Conservation (phyloP, 2,113 vertebrate species). For the Hemiscyllium ocellatum region DNA sequence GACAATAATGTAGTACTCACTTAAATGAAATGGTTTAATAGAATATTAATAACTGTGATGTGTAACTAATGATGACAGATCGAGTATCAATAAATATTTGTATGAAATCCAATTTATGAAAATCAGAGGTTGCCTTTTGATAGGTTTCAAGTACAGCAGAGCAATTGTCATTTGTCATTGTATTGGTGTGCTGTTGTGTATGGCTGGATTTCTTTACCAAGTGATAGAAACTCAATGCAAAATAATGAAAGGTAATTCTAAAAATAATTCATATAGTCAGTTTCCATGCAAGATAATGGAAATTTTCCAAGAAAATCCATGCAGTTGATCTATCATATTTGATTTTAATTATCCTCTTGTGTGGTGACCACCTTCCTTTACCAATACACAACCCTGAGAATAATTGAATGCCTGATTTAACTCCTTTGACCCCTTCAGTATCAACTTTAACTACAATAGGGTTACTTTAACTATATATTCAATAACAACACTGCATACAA, state of each 20-base stretch:
- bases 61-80: not conserved
- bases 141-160: conserved; percentile 1
- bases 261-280: not conserved
- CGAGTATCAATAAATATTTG: not conserved
- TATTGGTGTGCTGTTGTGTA: not conserved
- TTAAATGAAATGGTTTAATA: conserved; percentile 16
- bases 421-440: not conserved
- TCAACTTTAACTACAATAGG: not conserved
- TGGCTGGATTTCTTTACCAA: not conserved
- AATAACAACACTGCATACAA: not conserved
- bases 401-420: not conserved
- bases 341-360: not conserved
- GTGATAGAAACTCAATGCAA: conserved; percentile 17
- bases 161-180: not conserved
- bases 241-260: conserved; percentile 18
- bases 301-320: not conserved
- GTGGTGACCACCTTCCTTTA: not conserved
- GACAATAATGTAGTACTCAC: not conserved
- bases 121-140: not conserved
- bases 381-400: not conserved
- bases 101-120: not conserved
- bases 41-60: conserved; percentile 15
- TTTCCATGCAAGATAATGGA: not conserved
- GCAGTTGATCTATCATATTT: not conserved
- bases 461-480: not conserved